Evolutionary conservation across 2,797 vertebrate genomes (phyloP).

Genomic region (Microctenopoma lineatum): DNA sequence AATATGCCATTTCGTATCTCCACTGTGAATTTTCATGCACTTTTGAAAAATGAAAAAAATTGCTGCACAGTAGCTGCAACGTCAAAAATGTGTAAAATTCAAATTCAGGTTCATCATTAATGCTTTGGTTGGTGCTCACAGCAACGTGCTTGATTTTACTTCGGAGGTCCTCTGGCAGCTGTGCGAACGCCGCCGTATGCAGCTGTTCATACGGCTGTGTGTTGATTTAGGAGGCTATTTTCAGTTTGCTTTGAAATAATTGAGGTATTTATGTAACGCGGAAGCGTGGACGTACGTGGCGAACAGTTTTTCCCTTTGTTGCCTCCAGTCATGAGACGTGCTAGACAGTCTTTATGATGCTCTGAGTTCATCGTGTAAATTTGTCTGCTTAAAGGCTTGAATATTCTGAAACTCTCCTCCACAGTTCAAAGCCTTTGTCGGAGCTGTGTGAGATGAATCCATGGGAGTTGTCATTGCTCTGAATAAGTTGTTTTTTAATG

Average conservation of each 20-base stretch:
- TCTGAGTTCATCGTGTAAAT: constrained; percentile 50
- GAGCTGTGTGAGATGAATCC: constrained; percentile 50
- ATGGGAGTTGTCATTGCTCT: constrained; percentile 52
- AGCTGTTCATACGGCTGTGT: constrained; percentile 21
- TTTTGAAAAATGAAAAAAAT: background rate
- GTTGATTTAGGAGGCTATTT: constrained; percentile 52
- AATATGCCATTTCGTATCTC: no score
- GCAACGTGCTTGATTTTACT: constrained; percentile 6
- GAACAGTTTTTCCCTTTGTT: constrained; percentile 46
- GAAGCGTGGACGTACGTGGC: constrained; percentile 32
- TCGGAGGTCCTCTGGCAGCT: background rate
- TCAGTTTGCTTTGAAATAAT: constrained; percentile 42
- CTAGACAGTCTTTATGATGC: constrained; percentile 38
- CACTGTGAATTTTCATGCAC: no score
- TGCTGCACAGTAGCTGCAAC: background rate
- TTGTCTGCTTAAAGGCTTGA: constrained; percentile 51
- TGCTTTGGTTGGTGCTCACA: background rate
- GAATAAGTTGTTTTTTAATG: constrained; percentile 30
- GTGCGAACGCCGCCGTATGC: constrained; percentile 4
- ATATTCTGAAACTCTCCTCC: constrained; percentile 40
- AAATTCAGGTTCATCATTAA: background rate
- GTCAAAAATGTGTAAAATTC: background rate
- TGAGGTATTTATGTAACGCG: constrained; percentile 50
- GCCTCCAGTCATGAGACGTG: constrained; percentile 42
- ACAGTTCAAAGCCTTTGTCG: constrained; percentile 53